Percentiles rank a stretch among this genome's conserved stretches.
Evolutionary conservation across 2,888 invertebrate species (phyloP).

Genomic region (Mesorhabditis spiculigera): DNA sequence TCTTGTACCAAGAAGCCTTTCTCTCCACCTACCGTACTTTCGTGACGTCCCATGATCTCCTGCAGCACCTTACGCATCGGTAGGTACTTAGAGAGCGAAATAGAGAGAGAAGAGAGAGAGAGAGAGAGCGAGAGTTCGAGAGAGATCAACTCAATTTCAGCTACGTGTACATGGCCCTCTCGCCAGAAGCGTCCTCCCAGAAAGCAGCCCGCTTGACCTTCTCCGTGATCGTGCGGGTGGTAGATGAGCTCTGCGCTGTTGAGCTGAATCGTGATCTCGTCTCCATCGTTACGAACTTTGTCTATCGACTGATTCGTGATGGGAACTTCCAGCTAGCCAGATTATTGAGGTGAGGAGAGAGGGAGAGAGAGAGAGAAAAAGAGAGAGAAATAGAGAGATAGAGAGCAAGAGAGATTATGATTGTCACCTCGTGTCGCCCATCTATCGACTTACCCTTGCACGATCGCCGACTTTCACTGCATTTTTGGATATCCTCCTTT

Average conservation of each 20-base stretch:
- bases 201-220: conserved; percentile 79
- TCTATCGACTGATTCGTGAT: conserved; percentile 83
- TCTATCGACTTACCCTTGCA: too few relatives aligned
- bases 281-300: conserved; percentile 76
- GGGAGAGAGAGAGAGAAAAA: too few relatives aligned
- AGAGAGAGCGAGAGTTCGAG: not conserved
- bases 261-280: conserved; percentile 42
- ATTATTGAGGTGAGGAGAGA: conserved; percentile 40
- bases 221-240: conserved; percentile 85
- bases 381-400: not conserved
- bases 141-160: conserved; percentile 20
- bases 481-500: too few relatives aligned
- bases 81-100: conserved; percentile 11
- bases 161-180: conserved; percentile 44
- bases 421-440: too few relatives aligned
- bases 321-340: conserved; percentile 84
- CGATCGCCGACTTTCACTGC: too few relatives aligned
- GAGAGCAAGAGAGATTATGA: not conserved
- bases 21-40: conserved; percentile 78
- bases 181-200: conserved; percentile 65
- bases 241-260: conserved; percentile 74
- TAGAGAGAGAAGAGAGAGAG: not conserved
- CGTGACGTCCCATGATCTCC: conserved; percentile 44
- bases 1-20: conserved; percentile 94
- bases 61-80: conserved; percentile 51